A percentile compares a stretch with the other conserved stretches of the same genome.
Evolutionary conservation across 2,888 invertebrate species (phyloP).

Genomic region (Hyposoter dolosus): DNA sequence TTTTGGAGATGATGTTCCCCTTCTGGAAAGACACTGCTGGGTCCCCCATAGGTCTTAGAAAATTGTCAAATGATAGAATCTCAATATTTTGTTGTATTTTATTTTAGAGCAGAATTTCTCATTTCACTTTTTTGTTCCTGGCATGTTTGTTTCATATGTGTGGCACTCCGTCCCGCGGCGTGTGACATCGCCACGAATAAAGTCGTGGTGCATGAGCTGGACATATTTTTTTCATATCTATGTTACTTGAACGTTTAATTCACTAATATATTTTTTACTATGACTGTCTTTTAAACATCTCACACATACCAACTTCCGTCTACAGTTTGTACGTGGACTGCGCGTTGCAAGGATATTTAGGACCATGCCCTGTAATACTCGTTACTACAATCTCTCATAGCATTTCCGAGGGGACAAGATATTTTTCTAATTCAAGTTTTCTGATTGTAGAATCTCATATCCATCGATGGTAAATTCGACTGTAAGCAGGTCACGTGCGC

Average conservation of each 20-base stretch:
- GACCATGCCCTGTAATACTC: not conserved
- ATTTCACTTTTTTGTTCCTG: not conserved
- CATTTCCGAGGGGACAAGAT: not conserved
- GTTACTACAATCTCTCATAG: not conserved
- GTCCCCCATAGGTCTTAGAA: not conserved
- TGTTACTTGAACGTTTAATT: too few species aligned
- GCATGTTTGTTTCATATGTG: constrained; percentile 3
- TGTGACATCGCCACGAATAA: not conserved
- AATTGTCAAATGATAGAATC: not conserved
- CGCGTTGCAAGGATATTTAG: not conserved
- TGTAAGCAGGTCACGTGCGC: not conserved
- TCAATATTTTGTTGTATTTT: not conserved
- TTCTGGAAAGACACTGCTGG: too few species aligned
- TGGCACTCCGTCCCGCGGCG: too few species aligned
- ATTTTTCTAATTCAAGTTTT: not conserved
- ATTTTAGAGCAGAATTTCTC: not conserved
- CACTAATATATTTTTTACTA: not conserved
- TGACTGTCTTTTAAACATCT: not conserved
- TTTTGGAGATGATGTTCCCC: too few species aligned
- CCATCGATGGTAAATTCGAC: not conserved
- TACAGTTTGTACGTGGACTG: not conserved
- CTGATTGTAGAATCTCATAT: not conserved
- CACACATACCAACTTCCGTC: not conserved
- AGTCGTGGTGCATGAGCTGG: not conserved
- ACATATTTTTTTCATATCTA: not conserved